phyloP scores from a whole-genome alignment of 1,140 invertebrate genomes.

The Neodiprion lecontei region DNA sequence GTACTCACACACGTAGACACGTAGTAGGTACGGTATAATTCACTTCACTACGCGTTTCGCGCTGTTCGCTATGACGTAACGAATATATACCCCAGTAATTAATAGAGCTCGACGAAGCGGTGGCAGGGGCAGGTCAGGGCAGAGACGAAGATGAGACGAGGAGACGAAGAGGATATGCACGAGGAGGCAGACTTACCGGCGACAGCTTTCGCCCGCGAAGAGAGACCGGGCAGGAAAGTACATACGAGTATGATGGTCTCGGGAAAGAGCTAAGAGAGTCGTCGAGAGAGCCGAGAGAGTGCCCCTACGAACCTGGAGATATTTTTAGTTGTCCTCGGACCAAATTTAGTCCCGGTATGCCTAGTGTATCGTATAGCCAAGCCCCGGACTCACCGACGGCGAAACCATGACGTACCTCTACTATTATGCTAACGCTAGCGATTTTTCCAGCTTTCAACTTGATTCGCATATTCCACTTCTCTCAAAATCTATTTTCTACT shows the following conservation, averaged over 20 bases:
- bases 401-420: no score
- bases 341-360: conserved; percentile 56
- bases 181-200: conserved; percentile 41
- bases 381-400: conserved; percentile 21
- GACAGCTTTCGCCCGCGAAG: conserved; percentile 31
- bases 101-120: conserved; percentile 20
- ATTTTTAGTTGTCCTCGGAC: conserved; percentile 34
- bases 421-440: no score
- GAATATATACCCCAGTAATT: background rate
- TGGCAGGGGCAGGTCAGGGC: conserved; percentile 30
- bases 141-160: conserved; percentile 13
- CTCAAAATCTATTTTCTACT: no score
- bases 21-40: no score
- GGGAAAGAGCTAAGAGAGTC: conserved; percentile 1
- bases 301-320: background rate
- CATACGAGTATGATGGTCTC: background rate
- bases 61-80: background rate
- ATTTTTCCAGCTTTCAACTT: no score
- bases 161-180: conserved; percentile 22
- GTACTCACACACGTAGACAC: no score
- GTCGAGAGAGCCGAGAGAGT: background rate
- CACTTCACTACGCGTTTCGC: background rate
- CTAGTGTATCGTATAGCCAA: conserved; percentile 53
- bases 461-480: no score
- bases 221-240: background rate